These are phyloP conservation scores for Brienomyrus longianalis DNA, from an alignment of 2,113 vertebrate species.

Conservation along the genomic window DNA sequence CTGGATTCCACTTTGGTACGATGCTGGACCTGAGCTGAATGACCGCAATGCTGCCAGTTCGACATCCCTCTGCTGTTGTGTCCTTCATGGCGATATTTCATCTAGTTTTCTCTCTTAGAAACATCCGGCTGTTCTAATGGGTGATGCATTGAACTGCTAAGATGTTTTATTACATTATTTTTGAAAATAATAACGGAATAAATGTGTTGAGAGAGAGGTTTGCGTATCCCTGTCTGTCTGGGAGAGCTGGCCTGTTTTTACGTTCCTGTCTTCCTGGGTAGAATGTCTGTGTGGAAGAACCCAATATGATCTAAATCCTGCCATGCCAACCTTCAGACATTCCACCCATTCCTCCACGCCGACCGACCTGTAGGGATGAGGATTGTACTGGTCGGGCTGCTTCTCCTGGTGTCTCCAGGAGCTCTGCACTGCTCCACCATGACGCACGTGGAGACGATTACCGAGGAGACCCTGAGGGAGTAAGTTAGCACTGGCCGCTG, in stretches of 20 bases:
- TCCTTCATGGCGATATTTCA: not conserved
- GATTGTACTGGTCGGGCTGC: not conserved
- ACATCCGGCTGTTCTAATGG: not conserved
- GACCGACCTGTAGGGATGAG: not conserved
- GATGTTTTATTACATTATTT: not conserved
- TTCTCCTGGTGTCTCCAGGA: not conserved
- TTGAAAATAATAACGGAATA: not conserved
- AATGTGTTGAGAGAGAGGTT: not conserved
- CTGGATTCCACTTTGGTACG: not conserved
- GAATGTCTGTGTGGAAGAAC: not conserved
- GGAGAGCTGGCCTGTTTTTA: not conserved
- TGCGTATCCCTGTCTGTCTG: not conserved
- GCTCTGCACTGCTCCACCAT: not conserved
- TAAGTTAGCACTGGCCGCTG: slow-evolving; percentile 39
- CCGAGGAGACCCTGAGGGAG: slow-evolving; percentile 61
- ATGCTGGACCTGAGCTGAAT: not conserved
- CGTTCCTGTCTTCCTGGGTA: not conserved
- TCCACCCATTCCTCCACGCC: not conserved
- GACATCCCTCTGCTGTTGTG: not conserved
- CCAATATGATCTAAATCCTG: not conserved
- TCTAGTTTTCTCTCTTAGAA: not conserved
- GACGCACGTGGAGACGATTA: slow-evolving; percentile 32
- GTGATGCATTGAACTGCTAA: not conserved
- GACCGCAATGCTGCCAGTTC: not conserved
- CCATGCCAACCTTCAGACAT: not conserved